phyloP scores from a whole-genome alignment of 2,113 vertebrate genomes.

The Probosciger aterrimus region DNA sequence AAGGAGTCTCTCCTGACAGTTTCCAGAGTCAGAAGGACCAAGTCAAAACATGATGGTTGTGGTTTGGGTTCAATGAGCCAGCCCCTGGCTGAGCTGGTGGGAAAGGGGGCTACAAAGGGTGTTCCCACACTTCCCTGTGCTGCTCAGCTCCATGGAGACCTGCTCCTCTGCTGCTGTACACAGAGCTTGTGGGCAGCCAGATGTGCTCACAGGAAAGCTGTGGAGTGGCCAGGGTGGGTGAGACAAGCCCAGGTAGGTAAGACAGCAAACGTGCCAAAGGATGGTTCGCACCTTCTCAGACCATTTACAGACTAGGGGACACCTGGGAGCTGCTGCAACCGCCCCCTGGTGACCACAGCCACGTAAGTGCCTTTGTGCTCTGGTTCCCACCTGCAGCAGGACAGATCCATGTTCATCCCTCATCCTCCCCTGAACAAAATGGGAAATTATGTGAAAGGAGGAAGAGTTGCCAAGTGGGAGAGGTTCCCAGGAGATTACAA shows the following conservation, averaged over 20 bases:
- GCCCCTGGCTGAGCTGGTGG: background rate
- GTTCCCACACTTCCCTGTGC: background rate
- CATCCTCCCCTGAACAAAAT: background rate
- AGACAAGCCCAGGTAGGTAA: background rate
- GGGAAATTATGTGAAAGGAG: background rate
- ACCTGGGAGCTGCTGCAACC: background rate
- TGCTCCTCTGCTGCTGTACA: background rate
- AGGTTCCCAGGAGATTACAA: background rate
- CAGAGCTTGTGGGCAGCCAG: background rate
- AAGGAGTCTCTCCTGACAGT: background rate
- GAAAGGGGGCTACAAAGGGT: background rate
- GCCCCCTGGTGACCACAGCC: background rate
- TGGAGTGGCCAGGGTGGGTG: background rate
- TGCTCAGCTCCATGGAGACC: background rate
- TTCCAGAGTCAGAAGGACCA: background rate
- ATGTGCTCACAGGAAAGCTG: background rate
- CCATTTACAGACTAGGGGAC: background rate
- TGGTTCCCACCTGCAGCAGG: background rate
- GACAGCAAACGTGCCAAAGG: background rate
- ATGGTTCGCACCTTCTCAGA: background rate
- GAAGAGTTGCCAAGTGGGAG: background rate
- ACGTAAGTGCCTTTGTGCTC: background rate
- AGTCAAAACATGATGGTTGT: rapidly evolving
- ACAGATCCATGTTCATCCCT: background rate
- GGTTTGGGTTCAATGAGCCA: background rate